Evolutionary conservation across 2,888 invertebrate genomes (phyloP), one percentile per base, ranked within the genome.

Genomic region (Monoplex corrugatus): DNA sequence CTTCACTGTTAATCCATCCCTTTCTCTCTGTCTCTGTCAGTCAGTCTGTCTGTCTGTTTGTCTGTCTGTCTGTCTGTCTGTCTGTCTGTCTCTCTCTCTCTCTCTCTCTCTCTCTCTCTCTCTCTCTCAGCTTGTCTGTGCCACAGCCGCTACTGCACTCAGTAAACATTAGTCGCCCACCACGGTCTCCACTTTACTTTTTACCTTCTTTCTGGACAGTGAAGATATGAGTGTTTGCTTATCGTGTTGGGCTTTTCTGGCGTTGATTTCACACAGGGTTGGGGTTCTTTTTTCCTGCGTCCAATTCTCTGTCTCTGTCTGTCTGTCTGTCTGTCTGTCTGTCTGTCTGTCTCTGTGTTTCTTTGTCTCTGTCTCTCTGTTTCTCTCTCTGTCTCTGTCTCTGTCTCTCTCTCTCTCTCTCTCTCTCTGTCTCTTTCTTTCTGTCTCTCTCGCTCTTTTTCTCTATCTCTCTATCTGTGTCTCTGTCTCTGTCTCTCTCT

Each of bases 341-440:
- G 38, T 82, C 82, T 82, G 38, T 82, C 82, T 40, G 6, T 82
- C 82, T 50, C 50, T 50, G 10, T 50, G 13, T 50, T 50, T 50
- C 50, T 50, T 19, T 50, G 13, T 50, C 50, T 82, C 32, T 82
- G 38, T 40, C 40, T 82, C 82, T 50, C 50, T 50, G 13, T 82
- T 10, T 82, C 82, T 82, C 35, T 82, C 82, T 82, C 35, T 82
- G 35, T 82, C 35, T 82, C 82, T 82, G 6, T 82, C 82, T 82
- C 35, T 82, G 35, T 82, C 35, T 82, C 82, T 82, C 35, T 82
- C 82, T 82, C 35, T 82, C 82, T 50, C 50, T 50, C 50, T 50
- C 50, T 50, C 50, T 50, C 50, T 50, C 50, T 13, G 50, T 19
- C 68, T 68, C 68, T 68, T 3, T 68, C 68, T 68, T 3, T 68